A percentile compares a stretch with the other conserved stretches of the same genome.
These are phyloP conservation scores for Bilobella aurantiaca DNA, from an alignment of 1,140 invertebrate genomes.

Conservation along the genomic window DNA sequence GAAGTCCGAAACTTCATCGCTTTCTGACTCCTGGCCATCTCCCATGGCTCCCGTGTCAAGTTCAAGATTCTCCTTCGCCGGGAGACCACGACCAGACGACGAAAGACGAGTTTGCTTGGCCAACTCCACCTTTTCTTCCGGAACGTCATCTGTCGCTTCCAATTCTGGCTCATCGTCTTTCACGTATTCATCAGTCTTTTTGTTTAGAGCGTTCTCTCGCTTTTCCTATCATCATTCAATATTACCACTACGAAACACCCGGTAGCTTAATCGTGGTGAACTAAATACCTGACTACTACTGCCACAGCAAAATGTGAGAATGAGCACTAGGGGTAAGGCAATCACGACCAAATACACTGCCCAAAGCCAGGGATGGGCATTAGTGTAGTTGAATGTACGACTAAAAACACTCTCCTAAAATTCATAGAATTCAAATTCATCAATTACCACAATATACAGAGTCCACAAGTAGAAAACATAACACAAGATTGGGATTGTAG, in stretches of 20 bases:
- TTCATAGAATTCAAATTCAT: slow-evolving; percentile 36
- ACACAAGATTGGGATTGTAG: slow-evolving; percentile 54
- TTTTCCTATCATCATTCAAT: slow-evolving; percentile 21
- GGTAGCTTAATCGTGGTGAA: slow-evolving; percentile 21
- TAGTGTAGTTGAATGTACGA: slow-evolving; percentile 66
- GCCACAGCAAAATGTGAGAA: slow-evolving; percentile 72
- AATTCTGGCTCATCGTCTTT: slow-evolving; percentile 40
- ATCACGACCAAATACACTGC: slow-evolving; percentile 60
- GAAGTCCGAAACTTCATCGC: slow-evolving; percentile 3
- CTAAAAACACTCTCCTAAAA: slow-evolving; percentile 69
- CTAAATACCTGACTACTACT: slow-evolving; percentile 40
- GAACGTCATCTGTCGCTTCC: too few species aligned
- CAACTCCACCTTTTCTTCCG: too few species aligned
- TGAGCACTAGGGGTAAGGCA: slow-evolving; percentile 58
- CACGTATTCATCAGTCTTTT: slow-evolving; percentile 51
- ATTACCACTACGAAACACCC: background rate
- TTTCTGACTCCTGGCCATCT: slow-evolving; percentile 11
- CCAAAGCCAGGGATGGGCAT: slow-evolving; percentile 67
- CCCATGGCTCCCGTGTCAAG: slow-evolving; percentile 32
- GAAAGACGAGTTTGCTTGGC: too few species aligned
- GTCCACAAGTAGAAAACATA: slow-evolving; percentile 54
- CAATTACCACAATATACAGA: slow-evolving; percentile 36
- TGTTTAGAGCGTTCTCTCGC: slow-evolving; percentile 42
- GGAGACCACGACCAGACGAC: too few species aligned
- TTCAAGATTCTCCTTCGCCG: slow-evolving; percentile 41